Base-by-base conservation (phyloP, 2,888 invertebrate species). In the Xanthostigma xanthostigma region DNA sequence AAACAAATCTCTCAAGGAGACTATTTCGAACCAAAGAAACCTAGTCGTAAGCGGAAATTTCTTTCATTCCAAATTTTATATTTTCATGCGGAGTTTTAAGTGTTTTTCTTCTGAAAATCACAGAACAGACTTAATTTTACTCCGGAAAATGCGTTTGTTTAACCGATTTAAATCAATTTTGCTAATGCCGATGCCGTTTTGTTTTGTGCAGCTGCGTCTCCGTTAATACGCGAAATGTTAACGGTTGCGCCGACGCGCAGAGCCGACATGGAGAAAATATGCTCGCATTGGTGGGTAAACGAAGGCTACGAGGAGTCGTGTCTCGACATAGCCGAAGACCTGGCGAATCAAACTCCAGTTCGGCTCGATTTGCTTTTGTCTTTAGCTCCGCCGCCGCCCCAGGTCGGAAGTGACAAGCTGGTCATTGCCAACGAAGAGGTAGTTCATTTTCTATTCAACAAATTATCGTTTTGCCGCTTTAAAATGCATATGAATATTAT, bases 201-300 rank as follows among this genome's bases (percentile, higher is more conserved):
- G 44, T 46, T 50, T 49, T 51, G 70, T 75, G 33, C 71, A 89
- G 92, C 85, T 57, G 96, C 96, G 1, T 95, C 96, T 6, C 85
- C 91, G 44, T 73, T 98, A 45, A 96, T 98, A 54, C 79, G 90
- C 45, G 89, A 90, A 57, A 91, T 98, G 87, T 73, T 98, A 58
- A 91, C 92, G 1, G 94, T 96, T 40, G 87, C 89, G 61, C 91
- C 96, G 0, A 73, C 81, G 44, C 81, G 86, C 61, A 77, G 97
- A 55, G 93, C 95, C 9, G 88, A 87, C 59, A 91, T 98, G 55
- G 86, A 89, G 53, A 91, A 90, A 64, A 94, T 98, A 54, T 94
- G 96, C 63, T 81, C 83, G 41, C 91, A 98, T 71, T 87, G 91
- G 89, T 98, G 97, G 97, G 88, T 97, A 52, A 96, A 97, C 65